Conservation (phyloP, 2,113 vertebrate species). For the Myotis yumanensis region DNA sequence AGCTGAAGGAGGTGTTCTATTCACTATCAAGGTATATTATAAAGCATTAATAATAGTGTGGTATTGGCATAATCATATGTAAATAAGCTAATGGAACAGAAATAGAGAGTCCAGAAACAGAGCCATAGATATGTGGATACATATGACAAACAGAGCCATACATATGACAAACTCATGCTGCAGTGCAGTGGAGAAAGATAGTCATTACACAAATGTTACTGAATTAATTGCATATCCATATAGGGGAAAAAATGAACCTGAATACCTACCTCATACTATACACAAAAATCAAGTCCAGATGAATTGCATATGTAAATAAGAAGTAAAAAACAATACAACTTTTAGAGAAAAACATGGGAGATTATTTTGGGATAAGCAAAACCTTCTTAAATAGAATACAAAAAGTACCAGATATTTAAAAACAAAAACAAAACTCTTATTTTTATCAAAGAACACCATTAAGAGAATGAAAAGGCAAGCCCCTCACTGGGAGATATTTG, state of each 20-base stretch:
- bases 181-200: background rate
- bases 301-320: background rate
- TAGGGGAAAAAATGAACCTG: background rate
- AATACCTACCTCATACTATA: background rate
- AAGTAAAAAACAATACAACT: background rate
- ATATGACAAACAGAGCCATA: background rate
- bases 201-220: background rate
- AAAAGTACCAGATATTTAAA: background rate
- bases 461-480: background rate
- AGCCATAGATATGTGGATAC: background rate
- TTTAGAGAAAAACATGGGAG: constrained; percentile 15
- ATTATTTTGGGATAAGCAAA: background rate
- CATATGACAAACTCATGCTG: background rate
- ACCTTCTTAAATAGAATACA: background rate
- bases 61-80: background rate
- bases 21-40: background rate
- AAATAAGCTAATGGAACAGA: background rate
- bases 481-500: background rate
- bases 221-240: background rate
- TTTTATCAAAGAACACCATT: background rate
- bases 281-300: background rate
- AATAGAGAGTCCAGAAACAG: background rate
- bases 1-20: background rate
- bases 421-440: background rate
- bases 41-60: background rate